Evolutionary conservation across 2,888 invertebrate species (phyloP), one percentile per base, ranked within the genome.

Genomic region (Drosophila affinis): DNA sequence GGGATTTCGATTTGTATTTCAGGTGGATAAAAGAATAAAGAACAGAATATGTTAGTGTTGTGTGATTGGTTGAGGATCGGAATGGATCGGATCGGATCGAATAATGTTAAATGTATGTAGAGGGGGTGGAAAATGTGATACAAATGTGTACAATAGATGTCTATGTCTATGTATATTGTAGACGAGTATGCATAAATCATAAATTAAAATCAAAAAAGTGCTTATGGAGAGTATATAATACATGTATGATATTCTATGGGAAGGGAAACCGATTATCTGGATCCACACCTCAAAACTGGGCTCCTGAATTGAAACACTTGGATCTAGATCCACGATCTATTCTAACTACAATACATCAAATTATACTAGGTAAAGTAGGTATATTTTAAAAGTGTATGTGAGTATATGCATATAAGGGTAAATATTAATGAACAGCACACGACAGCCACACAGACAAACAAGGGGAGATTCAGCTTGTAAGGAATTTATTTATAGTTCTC

Each of bases 41-140:
- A 75, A 77, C 67, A 81, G 65, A 77, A 67, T 64, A 77, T 81
- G 81, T 81, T 81, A 81, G 84, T 79, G 81, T 84, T 78, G 73
- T 81, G 75, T 84, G 60, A 62, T 62, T 76, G 55, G 51, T 52
- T 64, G 56, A 57, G 56, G 59, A 62, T 77, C 29, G 29, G 29
- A 29, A 7, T 9, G 27, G 27, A 27, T 27, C 27, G 9, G 29
- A 29, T 24, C 24, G 24, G 21, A 21, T 27, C 63, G 62, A 47
- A 45, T 44, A 47, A 34, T 39, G 44, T 51, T n/a, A 32, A 47
- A n/a, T 29, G 7, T 29, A 29, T 29, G 27, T 34, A 57, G 56
- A 48, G 9, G 14, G 24, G 24, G 24, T 34, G 18, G 24, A 39
- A 17, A 12, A 34, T 21, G 34, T 34, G 32, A 32, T 32, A 32